These are phyloP conservation scores for Hesperia comma DNA, from an alignment of 2,888 invertebrate genomes.

Conservation along the genomic window DNA sequence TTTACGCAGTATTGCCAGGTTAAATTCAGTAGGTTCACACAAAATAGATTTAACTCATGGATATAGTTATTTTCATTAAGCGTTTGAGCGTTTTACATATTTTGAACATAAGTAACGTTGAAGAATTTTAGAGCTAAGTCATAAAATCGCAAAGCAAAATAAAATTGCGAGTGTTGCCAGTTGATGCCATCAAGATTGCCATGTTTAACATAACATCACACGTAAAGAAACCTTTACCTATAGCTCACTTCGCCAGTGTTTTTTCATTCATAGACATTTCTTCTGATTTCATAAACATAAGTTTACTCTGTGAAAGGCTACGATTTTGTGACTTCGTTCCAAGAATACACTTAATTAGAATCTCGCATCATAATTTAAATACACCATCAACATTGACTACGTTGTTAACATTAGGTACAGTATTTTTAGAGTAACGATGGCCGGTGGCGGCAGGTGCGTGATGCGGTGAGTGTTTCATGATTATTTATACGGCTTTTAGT, in stretches of 20 bases:
- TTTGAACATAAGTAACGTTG: not conserved
- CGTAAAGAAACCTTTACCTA: no score
- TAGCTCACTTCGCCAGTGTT: no score
- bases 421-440: constrained; percentile 35
- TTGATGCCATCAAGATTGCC: no score
- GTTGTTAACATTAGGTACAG: not conserved
- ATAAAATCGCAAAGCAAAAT: not conserved
- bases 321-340: not conserved
- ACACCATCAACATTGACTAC: not conserved
- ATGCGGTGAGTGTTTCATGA: constrained; percentile 75
- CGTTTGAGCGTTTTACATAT: not conserved
- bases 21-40: not conserved
- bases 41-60: not conserved
- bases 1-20: not conserved
- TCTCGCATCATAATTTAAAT: not conserved
- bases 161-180: no score
- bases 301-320: no score
- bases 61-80: not conserved
- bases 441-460: constrained; percentile 71
- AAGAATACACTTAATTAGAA: not conserved
- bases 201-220: no score
- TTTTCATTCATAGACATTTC: no score
- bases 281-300: no score
- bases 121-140: not conserved
- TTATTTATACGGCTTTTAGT: constrained; percentile 45